Evolutionary conservation across 1,140 invertebrate genomes (phyloP), one percentile per base, ranked within the genome.

Genomic region (Rhizoglyphus robini): DNA sequence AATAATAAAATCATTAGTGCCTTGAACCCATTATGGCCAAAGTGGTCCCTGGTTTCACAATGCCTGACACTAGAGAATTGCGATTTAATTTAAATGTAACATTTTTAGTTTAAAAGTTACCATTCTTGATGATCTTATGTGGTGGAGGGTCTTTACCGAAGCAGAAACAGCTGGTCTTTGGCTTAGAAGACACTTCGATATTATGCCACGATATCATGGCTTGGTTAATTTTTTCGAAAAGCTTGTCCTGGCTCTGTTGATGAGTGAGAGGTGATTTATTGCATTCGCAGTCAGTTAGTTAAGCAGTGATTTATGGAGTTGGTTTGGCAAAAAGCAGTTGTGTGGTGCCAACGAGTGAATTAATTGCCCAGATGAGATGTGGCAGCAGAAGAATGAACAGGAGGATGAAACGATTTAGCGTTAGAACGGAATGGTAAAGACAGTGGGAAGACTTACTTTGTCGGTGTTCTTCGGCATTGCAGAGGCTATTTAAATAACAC

Each of bases 1-100:
- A n/a, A 2, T 18, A 59, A 30, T 27, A 1, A 32, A 18, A 2
- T 1, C 31, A 59, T 18, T 18, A 5, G 1, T 61, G 46, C 59
- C 89, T 94, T 41, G 90, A 87, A 3, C 93, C 93, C 86, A 97
- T 87, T 25, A 96, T 85, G 3, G 91, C 90, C 62, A 96, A 74
- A 25, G 96, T 75, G 74, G 94, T 88, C 3, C 91, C 92, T 3
- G 91, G 88, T 75, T 86, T 83, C 0, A 90, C 90, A 1, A 87
- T 81, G 8, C 93, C 92, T 68, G 81, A 86, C 2, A 92, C 90
- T 88, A 23, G 20, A n/a, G n/a, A n/a, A n/a, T n/a, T n/a, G n/a
- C n/a, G 75, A 78, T 67, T 51, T 4, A 30, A 65, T 32, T 48
- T n/a, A 27, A 69, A 64, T 25, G 18, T 34, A 58, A 34, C 27